These are phyloP conservation scores for Ormia ochracea DNA, from an alignment of 2,888 invertebrate species.

Conservation along the genomic window DNA sequence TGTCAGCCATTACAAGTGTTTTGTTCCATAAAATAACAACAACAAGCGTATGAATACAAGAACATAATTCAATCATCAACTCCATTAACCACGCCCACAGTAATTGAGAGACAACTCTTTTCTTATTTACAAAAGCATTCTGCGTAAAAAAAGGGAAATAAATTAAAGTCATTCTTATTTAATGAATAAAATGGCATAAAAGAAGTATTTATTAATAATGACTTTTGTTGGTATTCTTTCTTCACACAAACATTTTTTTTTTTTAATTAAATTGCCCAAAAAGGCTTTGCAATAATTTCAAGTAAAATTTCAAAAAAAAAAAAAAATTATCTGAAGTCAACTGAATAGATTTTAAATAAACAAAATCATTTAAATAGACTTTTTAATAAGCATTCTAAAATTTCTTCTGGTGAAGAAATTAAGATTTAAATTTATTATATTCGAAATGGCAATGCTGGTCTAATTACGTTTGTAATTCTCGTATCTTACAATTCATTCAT, in stretches of 20 bases:
- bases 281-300: neutral
- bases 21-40: slow-evolving; percentile 48
- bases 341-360: slow-evolving; percentile 20
- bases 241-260: neutral
- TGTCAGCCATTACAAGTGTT: slow-evolving; percentile 60
- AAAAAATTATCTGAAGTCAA: neutral
- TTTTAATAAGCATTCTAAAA: slow-evolving; percentile 15
- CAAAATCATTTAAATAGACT: neutral
- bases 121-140: slow-evolving; percentile 42
- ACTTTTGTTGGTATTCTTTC: slow-evolving; percentile 10
- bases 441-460: too few species aligned
- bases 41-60: slow-evolving; percentile 25
- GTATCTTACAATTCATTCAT: neutral
- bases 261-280: neutral
- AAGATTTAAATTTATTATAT: slow-evolving; percentile 1
- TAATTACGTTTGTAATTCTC: too few species aligned
- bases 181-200: slow-evolving; percentile 46
- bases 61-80: slow-evolving; percentile 61
- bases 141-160: slow-evolving; percentile 26
- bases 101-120: slow-evolving; percentile 59
- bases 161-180: slow-evolving; percentile 52
- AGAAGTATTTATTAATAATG: slow-evolving; percentile 33
- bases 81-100: slow-evolving; percentile 60
- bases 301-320: neutral
- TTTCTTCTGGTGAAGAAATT: neutral